Evolutionary conservation across 2,113 vertebrate genomes (phyloP).

Genomic region (Pandion haliaetus): DNA sequence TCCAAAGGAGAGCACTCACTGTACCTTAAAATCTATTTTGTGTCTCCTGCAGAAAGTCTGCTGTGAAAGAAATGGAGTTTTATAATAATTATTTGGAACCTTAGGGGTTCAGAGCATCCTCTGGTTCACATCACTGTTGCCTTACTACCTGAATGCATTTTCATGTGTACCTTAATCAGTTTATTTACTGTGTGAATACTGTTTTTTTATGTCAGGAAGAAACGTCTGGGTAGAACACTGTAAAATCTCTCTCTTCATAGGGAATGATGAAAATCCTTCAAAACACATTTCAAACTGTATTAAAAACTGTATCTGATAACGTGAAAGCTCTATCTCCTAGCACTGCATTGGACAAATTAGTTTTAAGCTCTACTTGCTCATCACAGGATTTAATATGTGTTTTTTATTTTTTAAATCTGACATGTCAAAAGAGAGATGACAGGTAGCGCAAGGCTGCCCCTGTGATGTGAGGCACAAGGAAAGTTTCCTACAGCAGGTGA

Average conservation of each 20-base stretch:
- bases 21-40: constrained; percentile 9
- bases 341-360: neutral
- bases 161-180: neutral
- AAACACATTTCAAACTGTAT: neutral
- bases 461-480: neutral
- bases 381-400: neutral
- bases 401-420: neutral
- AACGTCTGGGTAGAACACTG: neutral
- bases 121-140: neutral
- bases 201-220: neutral
- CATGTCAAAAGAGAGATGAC: neutral
- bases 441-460: neutral
- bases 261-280: constrained; percentile 20
- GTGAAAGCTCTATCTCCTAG: neutral
- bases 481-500: neutral
- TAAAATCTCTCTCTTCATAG: neutral
- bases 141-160: constrained; percentile 5
- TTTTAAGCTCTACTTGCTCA: neutral
- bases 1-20: neutral
- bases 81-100: neutral
- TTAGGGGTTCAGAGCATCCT: constrained; percentile 4
- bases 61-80: constrained; percentile 28
- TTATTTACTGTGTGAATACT: constrained; percentile 16
- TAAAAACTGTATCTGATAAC: neutral
- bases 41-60: constrained; percentile 15